Conservation (phyloP, 2,113 vertebrate species). For the Thryonomys swinderianus region DNA sequence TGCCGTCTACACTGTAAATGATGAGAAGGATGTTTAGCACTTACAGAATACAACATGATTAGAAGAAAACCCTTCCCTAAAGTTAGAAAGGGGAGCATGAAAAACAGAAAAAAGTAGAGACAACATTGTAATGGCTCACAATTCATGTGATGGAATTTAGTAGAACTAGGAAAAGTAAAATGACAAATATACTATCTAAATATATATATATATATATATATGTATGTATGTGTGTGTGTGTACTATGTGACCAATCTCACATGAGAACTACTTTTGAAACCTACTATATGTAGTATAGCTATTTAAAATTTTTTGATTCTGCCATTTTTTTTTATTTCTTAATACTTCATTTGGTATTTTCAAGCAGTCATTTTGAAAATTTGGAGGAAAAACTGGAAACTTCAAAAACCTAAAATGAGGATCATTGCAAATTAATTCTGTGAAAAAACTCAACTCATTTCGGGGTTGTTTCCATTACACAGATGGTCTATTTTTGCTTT, state of each 20-base stretch:
- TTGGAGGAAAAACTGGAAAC: background rate
- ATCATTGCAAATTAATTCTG: conserved; percentile 67
- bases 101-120: background rate
- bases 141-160: background rate
- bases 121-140: background rate
- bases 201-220: background rate
- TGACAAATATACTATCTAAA: background rate
- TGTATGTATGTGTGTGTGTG: background rate
- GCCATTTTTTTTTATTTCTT: background rate
- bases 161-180: background rate
- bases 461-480: conserved; percentile 70
- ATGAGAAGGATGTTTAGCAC: background rate
- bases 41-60: background rate
- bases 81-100: background rate
- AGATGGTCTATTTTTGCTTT: conserved; percentile 81
- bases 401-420: conserved; percentile 68
- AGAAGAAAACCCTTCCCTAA: background rate
- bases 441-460: conserved; percentile 75
- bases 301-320: background rate
- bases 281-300: background rate
- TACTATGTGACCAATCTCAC: background rate
- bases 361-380: background rate
- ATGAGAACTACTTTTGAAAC: conserved; percentile 15
- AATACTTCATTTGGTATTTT: background rate
- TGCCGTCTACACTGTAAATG: background rate